These are phyloP conservation scores for Trididemnum nubilum DNA, from an alignment of 23 tunicate species.

Conservation along the genomic window DNA sequence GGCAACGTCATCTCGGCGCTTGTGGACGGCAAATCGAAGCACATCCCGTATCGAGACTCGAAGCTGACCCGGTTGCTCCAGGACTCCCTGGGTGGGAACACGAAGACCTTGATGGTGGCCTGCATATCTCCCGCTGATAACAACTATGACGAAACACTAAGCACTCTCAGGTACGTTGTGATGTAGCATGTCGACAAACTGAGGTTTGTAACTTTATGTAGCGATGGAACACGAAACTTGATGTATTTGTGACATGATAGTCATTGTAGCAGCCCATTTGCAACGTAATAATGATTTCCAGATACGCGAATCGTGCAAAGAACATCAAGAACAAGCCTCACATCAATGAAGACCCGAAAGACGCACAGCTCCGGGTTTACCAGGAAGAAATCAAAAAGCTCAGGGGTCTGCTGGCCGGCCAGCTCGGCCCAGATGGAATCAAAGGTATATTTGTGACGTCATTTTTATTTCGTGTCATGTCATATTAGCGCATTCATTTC, in stretches of 20 bases:
- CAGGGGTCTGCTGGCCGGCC: constrained; percentile 84
- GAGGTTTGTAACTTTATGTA: no score
- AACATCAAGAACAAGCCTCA: constrained; percentile 99
- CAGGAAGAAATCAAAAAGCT: constrained; percentile 97
- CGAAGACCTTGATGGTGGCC: constrained; percentile 98
- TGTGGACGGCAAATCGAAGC: constrained; percentile 99
- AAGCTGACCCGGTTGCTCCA: constrained; percentile 93
- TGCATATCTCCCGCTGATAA: constrained; percentile 98
- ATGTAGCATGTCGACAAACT: not conserved
- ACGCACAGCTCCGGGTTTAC: constrained; percentile 93
- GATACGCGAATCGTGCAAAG: constrained; percentile 99
- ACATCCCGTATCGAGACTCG: constrained; percentile 97
- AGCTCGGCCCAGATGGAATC: constrained; percentile 91
- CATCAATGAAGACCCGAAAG: constrained; percentile 99
- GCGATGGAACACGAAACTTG: no score
- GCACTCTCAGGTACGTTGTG: constrained; percentile 79
- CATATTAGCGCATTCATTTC: no score
- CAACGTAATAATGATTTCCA: not conserved
- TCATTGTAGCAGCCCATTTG: not conserved
- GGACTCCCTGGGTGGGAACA: constrained; percentile 99
- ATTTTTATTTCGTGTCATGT: no score
- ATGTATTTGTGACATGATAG: not conserved
- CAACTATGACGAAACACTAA: constrained; percentile 96
- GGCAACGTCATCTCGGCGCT: constrained; percentile 98
- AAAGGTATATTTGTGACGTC: constrained; percentile 47